Base-by-base conservation (phyloP, 2,888 invertebrate genomes). In the Argyra leucocephala region DNA sequence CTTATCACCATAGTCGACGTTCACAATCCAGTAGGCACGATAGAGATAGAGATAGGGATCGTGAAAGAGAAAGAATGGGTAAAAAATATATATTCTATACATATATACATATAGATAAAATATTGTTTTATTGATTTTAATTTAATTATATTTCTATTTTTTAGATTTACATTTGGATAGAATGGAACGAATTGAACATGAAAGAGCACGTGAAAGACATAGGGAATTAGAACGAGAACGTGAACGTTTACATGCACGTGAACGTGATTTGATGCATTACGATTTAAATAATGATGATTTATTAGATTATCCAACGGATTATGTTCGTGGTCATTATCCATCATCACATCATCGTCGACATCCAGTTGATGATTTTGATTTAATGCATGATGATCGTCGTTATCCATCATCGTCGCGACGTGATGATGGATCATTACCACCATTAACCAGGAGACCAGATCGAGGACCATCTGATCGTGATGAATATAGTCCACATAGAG, bases 401-500 rank as follows among this genome's bases (percentile, higher is more conserved):
- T 75, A 66, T 66, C 67, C 70, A 69, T 67, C 36, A 23, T 31
- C 66, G 64, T 66, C 67, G 65, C 67, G 69, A 65, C 69, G 68
- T 63, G 67, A 67, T 63, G 77, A 78, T 67, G 68, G 76, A 69
- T 73, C 78, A 67, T 74, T 72, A 68, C 68, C 67, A 66, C 74
- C 73, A 70, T 72, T 73, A 66, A 71, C 74, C 69, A 72, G 78
- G 60, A 75, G 78, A 69, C 59, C 22, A 22, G 63, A 64, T 64
- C 66, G 66, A 60, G 61, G 66, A 23, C 48, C 48, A 48, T 48
- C 48, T 18, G 78, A 79, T 73, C 77, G 78, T 72, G 79, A 79
- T 73, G 80, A 80, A 76, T 80, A 79, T 74, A 80, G 79, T 76
- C 80, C 80, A 74, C 80, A 80, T 71, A 77, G 80, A 75, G 77